These are phyloP conservation scores for Bufo bufo DNA, from an alignment of 2,113 vertebrate genomes.

Conservation along the genomic window DNA sequence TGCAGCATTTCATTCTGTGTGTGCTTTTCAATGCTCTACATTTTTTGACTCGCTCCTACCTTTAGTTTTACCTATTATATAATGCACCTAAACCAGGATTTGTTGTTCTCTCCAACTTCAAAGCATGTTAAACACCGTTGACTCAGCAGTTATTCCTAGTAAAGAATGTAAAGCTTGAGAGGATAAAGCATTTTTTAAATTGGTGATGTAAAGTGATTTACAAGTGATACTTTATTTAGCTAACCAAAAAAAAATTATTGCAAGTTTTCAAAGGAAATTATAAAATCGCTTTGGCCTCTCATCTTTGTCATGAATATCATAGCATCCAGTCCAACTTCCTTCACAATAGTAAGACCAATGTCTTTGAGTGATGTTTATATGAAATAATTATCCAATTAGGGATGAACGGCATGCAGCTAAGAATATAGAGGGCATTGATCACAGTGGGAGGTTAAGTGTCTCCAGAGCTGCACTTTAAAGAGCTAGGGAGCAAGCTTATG, in stretches of 20 bases:
- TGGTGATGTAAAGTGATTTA: constrained; percentile 6
- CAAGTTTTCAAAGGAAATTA: constrained; percentile 28
- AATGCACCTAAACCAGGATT: constrained; percentile 5
- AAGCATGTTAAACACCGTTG: not conserved
- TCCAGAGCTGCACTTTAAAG: not conserved
- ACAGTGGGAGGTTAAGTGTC: constrained; percentile 3
- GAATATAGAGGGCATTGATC: constrained; percentile 2
- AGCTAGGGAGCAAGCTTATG: not conserved
- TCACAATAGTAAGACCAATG: not conserved
- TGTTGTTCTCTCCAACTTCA: constrained; percentile 5
- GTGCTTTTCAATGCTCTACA: not conserved
- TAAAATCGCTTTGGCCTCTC: not conserved
- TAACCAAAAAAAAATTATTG: not conserved
- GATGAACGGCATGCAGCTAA: not conserved
- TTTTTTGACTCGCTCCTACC: not conserved
- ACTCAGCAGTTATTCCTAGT: constrained; percentile 12
- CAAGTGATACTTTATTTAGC: not conserved
- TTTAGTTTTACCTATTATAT: not conserved
- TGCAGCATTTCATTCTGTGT: not conserved
- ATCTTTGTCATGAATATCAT: not conserved
- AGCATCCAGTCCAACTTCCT: not conserved
- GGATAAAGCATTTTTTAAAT: not conserved
- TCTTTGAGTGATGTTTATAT: not conserved
- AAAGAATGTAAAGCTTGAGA: not conserved
- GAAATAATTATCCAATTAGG: constrained; percentile 7